These are phyloP conservation scores for Metalampra italica DNA, from an alignment of 2,888 invertebrate genomes.

Conservation along the genomic window DNA sequence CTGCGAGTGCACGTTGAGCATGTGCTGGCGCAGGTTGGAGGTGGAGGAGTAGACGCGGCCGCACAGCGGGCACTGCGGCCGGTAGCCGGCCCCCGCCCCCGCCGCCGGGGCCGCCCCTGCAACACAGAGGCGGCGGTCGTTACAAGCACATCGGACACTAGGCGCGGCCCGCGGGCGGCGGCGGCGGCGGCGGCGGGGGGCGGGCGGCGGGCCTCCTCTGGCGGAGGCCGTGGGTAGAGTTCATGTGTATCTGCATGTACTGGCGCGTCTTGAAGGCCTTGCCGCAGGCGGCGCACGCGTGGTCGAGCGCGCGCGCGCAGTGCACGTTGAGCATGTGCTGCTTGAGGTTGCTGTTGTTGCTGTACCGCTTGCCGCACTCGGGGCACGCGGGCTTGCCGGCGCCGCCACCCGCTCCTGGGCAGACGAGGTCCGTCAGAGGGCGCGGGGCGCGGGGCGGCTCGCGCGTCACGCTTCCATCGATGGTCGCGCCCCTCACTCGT, in stretches of 20 bases:
- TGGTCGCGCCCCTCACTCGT: conserved; percentile 17
- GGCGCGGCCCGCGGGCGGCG: conserved; percentile 57
- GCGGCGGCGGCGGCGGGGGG: conserved; percentile 48
- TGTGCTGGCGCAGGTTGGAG: conserved; percentile 86
- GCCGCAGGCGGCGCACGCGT: conserved; percentile 81
- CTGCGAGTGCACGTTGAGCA: conserved; percentile 86
- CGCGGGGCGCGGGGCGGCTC: neutral
- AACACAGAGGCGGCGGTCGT: conserved; percentile 82
- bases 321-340: conserved; percentile 84
- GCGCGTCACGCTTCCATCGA: conserved; percentile 31
- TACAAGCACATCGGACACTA: conserved; percentile 47
- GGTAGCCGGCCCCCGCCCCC: conserved; percentile 52
- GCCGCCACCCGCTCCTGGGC: conserved; percentile 56
- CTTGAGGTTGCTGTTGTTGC: conserved; percentile 83
- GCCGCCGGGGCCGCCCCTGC: conserved; percentile 78
- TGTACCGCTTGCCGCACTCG: conserved; percentile 83
- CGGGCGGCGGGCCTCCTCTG: conserved; percentile 71
- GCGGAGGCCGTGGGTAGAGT: conserved; percentile 82
- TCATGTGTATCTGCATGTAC: conserved; percentile 83
- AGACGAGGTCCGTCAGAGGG: conserved; percentile 65
- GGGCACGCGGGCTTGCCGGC: conserved; percentile 80
- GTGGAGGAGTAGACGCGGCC: conserved; percentile 85
- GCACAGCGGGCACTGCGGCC: conserved; percentile 84
- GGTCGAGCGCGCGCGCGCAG: conserved; percentile 78
- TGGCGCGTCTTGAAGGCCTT: conserved; percentile 85